Conservation (phyloP, 1,140 invertebrate species). For the Maniola jurtina region DNA sequence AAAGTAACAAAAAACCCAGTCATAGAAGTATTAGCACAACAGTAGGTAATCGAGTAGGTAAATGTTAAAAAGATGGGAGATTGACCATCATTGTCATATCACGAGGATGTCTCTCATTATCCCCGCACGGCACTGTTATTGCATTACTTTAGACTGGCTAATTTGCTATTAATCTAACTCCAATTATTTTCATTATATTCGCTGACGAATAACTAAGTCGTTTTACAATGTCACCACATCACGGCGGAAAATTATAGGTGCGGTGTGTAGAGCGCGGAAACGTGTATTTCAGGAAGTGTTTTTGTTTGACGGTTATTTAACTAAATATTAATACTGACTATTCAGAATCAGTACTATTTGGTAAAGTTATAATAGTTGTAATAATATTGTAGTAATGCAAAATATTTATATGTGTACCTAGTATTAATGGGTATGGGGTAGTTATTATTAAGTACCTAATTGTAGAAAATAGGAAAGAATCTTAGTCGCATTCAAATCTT, state of each 20-base stretch:
- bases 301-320: conserved; percentile 23
- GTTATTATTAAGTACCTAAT: no score
- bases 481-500: no score
- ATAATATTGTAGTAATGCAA: no score
- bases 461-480: no score
- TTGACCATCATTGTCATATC: conserved; percentile 41
- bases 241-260: conserved; percentile 67
- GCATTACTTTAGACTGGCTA: conserved; percentile 69
- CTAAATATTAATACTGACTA: not conserved
- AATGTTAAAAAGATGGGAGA: conserved; percentile 23
- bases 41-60: not conserved
- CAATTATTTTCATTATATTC: conserved; percentile 73
- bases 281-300: conserved; percentile 62
- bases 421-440: no score
- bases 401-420: no score
- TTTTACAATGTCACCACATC: conserved; percentile 67
- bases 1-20: no score
- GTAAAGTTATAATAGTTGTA: no score
- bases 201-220: conserved; percentile 63
- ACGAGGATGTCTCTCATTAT: conserved; percentile 55
- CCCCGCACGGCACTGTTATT: conserved; percentile 52
- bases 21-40: not conserved
- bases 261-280: conserved; percentile 39
- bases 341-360: no score
- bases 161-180: conserved; percentile 71